phyloP scores from a whole-genome alignment of 2,113 vertebrate genomes.

The Castor canadensis region DNA sequence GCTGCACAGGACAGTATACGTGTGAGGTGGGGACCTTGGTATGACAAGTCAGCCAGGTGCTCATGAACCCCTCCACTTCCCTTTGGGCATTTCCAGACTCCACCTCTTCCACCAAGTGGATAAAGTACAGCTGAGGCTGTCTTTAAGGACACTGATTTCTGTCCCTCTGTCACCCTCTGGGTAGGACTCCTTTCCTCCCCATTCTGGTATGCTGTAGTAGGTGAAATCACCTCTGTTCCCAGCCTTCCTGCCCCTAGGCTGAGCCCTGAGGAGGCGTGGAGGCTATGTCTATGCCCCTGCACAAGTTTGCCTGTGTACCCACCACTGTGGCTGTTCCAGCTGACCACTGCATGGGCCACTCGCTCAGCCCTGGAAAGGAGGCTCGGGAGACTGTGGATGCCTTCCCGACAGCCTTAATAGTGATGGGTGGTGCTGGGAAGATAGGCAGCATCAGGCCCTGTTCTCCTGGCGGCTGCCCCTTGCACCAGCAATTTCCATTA shows the following conservation, averaged over 20 bases:
- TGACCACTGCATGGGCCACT: background rate
- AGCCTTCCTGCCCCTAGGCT: background rate
- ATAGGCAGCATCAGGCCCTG: background rate
- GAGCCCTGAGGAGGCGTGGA: background rate
- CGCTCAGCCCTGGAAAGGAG: constrained; percentile 10
- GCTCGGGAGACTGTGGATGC: background rate
- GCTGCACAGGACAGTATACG: background rate
- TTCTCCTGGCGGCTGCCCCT: background rate
- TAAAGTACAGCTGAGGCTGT: background rate
- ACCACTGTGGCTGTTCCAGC: background rate
- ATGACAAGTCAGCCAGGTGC: background rate
- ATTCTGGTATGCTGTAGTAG: background rate
- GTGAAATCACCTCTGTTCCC: background rate
- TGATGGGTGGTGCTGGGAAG: constrained; percentile 35
- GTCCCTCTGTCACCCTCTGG: background rate
- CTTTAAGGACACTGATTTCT: background rate
- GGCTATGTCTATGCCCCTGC: background rate
- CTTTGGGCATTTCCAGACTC: background rate
- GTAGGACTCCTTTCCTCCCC: background rate
- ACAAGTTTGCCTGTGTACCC: background rate
- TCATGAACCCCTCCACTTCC: background rate
- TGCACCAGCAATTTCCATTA: constrained; percentile 34
- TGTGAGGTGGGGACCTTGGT: background rate
- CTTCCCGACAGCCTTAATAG: background rate
- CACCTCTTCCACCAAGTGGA: background rate